phyloP scores from a whole-genome alignment of 2,888 invertebrate species.

The Lasioglossum oenotherae region DNA sequence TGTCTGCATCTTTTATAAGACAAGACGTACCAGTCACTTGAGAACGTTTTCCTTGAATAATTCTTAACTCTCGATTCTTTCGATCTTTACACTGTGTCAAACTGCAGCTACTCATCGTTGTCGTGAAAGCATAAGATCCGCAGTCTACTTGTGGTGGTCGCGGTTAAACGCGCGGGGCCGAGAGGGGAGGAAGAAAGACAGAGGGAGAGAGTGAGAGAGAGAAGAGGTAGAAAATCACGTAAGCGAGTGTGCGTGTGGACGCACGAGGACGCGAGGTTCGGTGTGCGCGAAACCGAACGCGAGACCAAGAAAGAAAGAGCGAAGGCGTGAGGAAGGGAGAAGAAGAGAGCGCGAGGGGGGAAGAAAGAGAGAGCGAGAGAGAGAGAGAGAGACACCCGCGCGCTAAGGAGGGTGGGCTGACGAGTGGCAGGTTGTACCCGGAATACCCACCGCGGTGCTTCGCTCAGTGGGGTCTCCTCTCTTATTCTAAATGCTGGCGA shows the following conservation, averaged over 20 bases:
- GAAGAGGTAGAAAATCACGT: not conserved
- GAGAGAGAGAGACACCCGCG: constrained; percentile 43
- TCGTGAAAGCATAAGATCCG: not conserved
- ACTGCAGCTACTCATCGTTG: not conserved
- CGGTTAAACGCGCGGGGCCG: constrained; percentile 14
- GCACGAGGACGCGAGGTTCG: not conserved
- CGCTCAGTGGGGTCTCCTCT: constrained; percentile 81
- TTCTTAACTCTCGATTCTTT: not conserved
- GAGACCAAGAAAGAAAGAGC: not conserved
- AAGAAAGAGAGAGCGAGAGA: constrained; percentile 7
- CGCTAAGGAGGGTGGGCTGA: constrained; percentile 82
- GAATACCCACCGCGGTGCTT: constrained; percentile 83
- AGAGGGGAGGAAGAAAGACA: not conserved
- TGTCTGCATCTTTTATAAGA: too few species aligned
- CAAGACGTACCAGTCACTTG: too few species aligned
- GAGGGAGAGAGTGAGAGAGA: constrained; percentile 1
- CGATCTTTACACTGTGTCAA: not conserved
- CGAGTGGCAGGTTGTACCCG: constrained; percentile 83
- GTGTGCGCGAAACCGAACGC: not conserved
- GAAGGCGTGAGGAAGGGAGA: not conserved
- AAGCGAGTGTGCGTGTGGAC: not conserved
- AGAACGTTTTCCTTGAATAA: not conserved
- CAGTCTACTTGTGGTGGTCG: not conserved
- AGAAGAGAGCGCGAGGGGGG: constrained; percentile 3
- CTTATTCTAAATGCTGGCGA: constrained; percentile 76